A percentile compares a stretch with the other conserved stretches of the same genome.
Conservation (phyloP, 2,113 vertebrate species). For the Microcebus lehilahytsara region DNA sequence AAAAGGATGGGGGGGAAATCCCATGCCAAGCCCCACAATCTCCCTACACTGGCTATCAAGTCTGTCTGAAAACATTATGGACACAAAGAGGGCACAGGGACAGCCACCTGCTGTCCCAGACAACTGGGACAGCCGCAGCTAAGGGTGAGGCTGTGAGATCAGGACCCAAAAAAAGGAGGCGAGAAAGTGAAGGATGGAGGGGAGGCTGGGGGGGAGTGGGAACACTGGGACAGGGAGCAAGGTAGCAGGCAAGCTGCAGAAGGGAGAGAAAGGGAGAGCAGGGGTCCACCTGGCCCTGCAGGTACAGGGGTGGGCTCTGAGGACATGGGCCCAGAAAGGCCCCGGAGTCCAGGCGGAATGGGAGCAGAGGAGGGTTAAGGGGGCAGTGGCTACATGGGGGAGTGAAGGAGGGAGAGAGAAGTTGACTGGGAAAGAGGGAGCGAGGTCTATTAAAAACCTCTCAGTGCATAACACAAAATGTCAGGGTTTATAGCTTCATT, state of each 20-base stretch:
- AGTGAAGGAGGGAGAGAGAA: constrained; percentile 64
- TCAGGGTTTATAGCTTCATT: constrained; percentile 88
- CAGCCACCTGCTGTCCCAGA: constrained; percentile 93
- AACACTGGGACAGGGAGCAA: neutral
- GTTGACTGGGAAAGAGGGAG: constrained; percentile 79
- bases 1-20: constrained; percentile 47
- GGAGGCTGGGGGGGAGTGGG: neutral
- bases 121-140: constrained; percentile 89
- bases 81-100: constrained; percentile 83
- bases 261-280: neutral
- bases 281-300: neutral
- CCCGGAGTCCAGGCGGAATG: neutral
- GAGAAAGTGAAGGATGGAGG: neutral
- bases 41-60: constrained; percentile 81
- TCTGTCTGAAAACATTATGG: constrained; percentile 90
- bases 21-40: neutral
- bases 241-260: neutral
- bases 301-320: neutral
- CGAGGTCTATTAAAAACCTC: constrained; percentile 87
- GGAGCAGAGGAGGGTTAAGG: neutral
- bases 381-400: neutral
- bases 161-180: constrained; percentile 76
- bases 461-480: constrained; percentile 89
- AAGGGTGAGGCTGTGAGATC: constrained; percentile 86
- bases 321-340: neutral